Percentiles rank a stretch among this genome's conserved stretches.
phyloP scores from a whole-genome alignment of 2,797 vertebrate species.

The Pantherophis vulpinus region DNA sequence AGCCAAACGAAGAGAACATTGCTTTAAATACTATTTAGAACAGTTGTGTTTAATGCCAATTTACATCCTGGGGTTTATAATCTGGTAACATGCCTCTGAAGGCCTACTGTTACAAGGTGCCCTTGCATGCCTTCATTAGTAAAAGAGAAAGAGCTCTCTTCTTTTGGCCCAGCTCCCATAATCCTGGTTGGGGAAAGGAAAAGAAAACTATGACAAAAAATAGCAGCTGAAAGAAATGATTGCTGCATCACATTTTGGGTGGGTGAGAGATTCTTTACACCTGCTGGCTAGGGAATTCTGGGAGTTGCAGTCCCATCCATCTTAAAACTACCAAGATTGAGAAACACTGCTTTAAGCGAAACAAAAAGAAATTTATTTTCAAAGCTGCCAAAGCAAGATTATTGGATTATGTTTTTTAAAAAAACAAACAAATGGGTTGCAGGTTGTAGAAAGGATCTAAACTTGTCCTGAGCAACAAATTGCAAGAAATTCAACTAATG shows the following conservation, averaged over 20 bases:
- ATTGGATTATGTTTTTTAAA: slow-evolving; percentile 11
- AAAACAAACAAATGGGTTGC: background rate
- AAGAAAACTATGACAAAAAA: background rate
- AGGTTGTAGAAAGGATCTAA: background rate
- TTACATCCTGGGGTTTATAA: background rate
- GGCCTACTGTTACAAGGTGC: background rate
- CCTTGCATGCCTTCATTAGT: background rate
- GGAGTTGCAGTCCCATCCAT: background rate
- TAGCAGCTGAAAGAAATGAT: background rate
- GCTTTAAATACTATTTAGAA: background rate
- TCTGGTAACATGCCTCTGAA: background rate
- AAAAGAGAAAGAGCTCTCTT: background rate
- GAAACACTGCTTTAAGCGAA: background rate
- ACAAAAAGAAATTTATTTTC: background rate
- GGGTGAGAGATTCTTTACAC: background rate
- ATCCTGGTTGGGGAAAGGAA: background rate
- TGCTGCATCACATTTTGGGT: background rate
- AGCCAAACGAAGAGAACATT: background rate
- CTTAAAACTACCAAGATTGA: background rate
- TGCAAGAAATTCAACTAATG: slow-evolving; percentile 7
- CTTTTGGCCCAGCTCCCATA: background rate
- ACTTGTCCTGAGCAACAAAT: background rate
- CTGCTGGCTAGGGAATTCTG: background rate
- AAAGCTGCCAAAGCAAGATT: background rate
- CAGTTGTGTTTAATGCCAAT: background rate